Percentiles rank a stretch among this genome's conserved stretches.
Conservation (phyloP, 2,888 invertebrate species). For the Temnothorax rugatulus region DNA sequence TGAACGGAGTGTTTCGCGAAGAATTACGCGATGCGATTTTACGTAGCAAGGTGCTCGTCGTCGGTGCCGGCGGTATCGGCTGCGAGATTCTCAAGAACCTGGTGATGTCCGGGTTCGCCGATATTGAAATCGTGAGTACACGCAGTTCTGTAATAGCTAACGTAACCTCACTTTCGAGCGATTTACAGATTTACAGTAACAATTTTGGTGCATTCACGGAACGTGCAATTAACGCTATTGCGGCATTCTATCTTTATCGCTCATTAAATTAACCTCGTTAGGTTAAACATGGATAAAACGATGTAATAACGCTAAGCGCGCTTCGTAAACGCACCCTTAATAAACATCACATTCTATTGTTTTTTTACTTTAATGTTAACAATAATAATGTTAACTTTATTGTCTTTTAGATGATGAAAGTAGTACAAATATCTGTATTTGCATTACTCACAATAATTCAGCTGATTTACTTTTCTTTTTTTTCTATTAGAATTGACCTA, state of each 20-base stretch:
- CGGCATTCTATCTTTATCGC: no score
- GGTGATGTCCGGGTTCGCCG: constrained; percentile 96
- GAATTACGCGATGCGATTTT: constrained; percentile 90
- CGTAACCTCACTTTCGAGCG: constrained; percentile 22
- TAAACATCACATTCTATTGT: not conserved
- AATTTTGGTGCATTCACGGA: no score
- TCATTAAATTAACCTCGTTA: no score
- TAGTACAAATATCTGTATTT: not conserved
- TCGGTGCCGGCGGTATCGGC: constrained; percentile 99
- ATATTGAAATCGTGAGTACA: constrained; percentile 96
- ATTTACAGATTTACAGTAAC: not conserved
- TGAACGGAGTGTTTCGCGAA: constrained; percentile 90
- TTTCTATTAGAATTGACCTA: not conserved
- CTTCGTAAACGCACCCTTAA: no score
- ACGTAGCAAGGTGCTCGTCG: constrained; percentile 93
- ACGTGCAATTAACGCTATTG: no score
- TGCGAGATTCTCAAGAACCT: constrained; percentile 99
- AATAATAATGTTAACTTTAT: not conserved
- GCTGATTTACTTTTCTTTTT: not conserved
- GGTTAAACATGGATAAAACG: no score
- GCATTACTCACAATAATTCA: not conserved
- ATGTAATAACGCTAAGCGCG: no score
- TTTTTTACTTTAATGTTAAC: not conserved
- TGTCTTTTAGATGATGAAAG: not conserved
- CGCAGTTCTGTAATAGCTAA: not conserved